Conservation (phyloP, 1,140 invertebrate species). For the Conus betulinus region DNA sequence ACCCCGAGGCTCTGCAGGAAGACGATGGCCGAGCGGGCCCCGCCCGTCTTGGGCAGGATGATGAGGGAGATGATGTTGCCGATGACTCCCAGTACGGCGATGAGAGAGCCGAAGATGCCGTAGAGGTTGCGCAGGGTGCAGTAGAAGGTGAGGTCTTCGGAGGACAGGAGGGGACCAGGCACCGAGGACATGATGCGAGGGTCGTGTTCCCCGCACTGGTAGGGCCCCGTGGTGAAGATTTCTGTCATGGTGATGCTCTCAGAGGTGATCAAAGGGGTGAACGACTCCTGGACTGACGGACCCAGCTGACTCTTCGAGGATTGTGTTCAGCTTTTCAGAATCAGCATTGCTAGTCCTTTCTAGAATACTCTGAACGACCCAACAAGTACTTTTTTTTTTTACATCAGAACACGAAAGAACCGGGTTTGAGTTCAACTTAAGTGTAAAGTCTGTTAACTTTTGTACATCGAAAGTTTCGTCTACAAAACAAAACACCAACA, state of each 20-base stretch:
- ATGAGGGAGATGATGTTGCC: constrained; percentile 35
- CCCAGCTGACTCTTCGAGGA: too few species aligned
- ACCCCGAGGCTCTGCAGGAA: constrained; percentile 36
- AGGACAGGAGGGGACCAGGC: not conserved
- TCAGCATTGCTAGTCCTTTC: too few species aligned
- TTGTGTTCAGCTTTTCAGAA: too few species aligned
- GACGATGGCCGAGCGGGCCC: constrained; percentile 30
- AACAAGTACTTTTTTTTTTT: too few species aligned
- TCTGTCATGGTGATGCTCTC: constrained; percentile 21
- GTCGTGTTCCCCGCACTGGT: constrained; percentile 37
- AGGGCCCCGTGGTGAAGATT: constrained; percentile 33
- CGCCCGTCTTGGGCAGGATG: constrained; percentile 40
- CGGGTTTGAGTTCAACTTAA: too few species aligned
- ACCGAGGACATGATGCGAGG: not conserved
- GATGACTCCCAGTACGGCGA: constrained; percentile 27
- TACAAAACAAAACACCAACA: too few species aligned
- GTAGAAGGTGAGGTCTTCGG: constrained; percentile 21
- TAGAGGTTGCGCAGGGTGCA: constrained; percentile 39
- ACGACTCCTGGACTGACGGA: too few species aligned
- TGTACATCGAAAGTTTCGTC: too few species aligned
- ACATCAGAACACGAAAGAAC: too few species aligned
- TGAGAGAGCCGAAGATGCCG: constrained; percentile 34
- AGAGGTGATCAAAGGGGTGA: too few species aligned
- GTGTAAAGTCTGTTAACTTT: not conserved
- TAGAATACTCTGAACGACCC: too few species aligned